Base-by-base conservation (phyloP, 2,888 invertebrate genomes). In the Patella depressa region DNA sequence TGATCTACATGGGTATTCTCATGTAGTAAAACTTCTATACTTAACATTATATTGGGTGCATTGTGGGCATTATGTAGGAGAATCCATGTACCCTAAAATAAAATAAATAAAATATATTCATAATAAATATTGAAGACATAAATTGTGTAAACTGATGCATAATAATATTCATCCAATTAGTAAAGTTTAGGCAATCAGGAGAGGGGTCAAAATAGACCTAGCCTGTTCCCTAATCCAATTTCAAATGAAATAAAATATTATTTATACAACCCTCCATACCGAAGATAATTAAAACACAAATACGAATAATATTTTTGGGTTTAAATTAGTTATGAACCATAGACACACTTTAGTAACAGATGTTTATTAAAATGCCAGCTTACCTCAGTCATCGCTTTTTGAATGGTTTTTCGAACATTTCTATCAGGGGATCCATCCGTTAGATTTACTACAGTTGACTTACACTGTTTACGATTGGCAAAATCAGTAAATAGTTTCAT, bases 31-130 rank as follows among this genome's bases (percentile, higher is more conserved):
- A 88, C 79, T 81, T 90, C 89, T 34, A 91, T 79, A 29, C 82
- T 81, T 55, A 84, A 82, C 80, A 91, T 83, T 24, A 91, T 83
- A 45, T 84, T 79, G 9, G 88, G 87, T 19, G 89, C 85, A 83
- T 88, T 89, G 84, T 90, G 90, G 54, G 89, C 90, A 84, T 89
- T 89, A 79, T 90, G 89, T 19, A 91, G 85, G 69, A 91, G 80
- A 69, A 91, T 84, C 91, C 91, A 91, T 59, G 78, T 78, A 59
- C 90, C 91, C 90, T 91, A 79, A 0, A 83, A 78, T 65, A 24
- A 71, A 15, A 45, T 17, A 19, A 15, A 53, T 3, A 24, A 17
- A 75, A 24, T n/a, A 34, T 4, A 34, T 45, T 45, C 45, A 45
- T 45, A 45, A 45, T 45, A 45, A 45, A 45, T 45, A 45, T 45